Evolutionary conservation across 1,140 invertebrate genomes (phyloP).

Genomic region (Drosophila burlai): DNA sequence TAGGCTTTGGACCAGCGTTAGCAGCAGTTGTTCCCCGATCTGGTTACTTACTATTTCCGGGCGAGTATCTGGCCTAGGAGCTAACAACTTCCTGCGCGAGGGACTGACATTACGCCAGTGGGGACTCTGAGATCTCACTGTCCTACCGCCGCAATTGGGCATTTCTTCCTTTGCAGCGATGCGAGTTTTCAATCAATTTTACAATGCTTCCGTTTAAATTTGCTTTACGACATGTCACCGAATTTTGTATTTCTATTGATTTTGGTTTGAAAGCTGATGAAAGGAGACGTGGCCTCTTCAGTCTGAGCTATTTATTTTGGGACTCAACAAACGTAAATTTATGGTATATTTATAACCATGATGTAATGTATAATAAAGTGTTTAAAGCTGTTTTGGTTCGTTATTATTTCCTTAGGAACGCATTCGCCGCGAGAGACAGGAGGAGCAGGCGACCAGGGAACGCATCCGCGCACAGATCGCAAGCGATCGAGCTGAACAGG

Average conservation of each 20-base stretch:
- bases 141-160: constrained; percentile 20
- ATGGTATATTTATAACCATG: too few species aligned
- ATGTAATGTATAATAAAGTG: too few species aligned
- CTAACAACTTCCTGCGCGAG: background rate
- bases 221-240: constrained; percentile 42
- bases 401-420: constrained; percentile 40
- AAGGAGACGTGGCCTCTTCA: constrained; percentile 9
- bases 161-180: constrained; percentile 35
- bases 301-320: background rate
- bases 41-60: background rate
- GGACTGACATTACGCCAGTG: constrained; percentile 3
- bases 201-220: constrained; percentile 70
- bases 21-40: constrained; percentile 23
- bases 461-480: constrained; percentile 90
- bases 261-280: constrained; percentile 25
- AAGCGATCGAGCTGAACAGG: constrained; percentile 88
- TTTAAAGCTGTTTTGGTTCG: too few species aligned
- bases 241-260: constrained; percentile 40
- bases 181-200: constrained; percentile 45
- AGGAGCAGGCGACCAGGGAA: constrained; percentile 88
- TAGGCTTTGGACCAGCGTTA: constrained; percentile 16
- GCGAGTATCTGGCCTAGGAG: background rate
- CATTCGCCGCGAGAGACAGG: constrained; percentile 87
- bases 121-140: constrained; percentile 3
- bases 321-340: background rate